Percentiles rank a stretch among this genome's conserved stretches.
These are phyloP conservation scores for Mercenaria mercenaria DNA, from an alignment of 1,140 invertebrate species.

Conservation along the genomic window DNA sequence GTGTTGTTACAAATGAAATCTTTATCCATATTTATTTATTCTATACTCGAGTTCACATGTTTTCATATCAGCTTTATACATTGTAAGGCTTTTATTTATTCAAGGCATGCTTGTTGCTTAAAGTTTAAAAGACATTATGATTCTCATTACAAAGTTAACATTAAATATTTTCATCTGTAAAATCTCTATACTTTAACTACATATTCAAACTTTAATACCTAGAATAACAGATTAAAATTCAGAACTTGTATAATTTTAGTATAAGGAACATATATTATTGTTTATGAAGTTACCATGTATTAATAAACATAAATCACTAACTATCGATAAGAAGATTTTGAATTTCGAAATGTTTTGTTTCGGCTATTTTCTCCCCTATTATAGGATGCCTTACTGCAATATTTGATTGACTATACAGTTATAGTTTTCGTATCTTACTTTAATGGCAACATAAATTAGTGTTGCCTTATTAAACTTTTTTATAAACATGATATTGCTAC, in stretches of 20 bases:
- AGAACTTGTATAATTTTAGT: too few relatives aligned
- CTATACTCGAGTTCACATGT: neutral
- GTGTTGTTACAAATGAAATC: neutral
- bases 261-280: too few relatives aligned
- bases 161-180: too few relatives aligned
- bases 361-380: neutral
- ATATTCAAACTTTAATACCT: too few relatives aligned
- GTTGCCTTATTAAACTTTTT: neutral
- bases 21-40: constrained; percentile 38
- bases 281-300: too few relatives aligned
- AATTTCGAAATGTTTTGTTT: too few relatives aligned
- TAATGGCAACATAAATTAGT: neutral
- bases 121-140: too few relatives aligned
- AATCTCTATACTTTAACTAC: too few relatives aligned
- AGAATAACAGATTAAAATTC: too few relatives aligned
- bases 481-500: neutral
- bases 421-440: neutral
- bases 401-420: neutral
- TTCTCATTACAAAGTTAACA: too few relatives aligned
- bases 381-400: neutral
- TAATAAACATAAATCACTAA: too few relatives aligned
- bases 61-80: neutral
- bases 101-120: neutral
- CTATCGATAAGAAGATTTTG: too few relatives aligned
- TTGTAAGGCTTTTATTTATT: neutral